Conservation (phyloP, 1,140 invertebrate species). For the Drosophila takahashii region DNA sequence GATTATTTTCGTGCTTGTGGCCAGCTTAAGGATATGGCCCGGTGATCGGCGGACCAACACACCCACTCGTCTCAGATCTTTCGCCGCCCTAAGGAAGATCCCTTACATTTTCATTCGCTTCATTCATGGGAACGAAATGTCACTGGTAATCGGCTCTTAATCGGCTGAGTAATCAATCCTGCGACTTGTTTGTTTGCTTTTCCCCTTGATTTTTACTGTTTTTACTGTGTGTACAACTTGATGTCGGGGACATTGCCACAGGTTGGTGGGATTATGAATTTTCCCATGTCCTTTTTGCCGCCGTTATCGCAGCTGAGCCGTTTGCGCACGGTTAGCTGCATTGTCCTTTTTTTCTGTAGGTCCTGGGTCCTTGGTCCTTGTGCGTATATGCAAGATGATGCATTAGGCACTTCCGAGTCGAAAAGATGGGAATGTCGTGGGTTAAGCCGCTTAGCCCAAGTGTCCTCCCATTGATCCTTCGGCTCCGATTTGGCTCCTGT, state of each 20-base stretch:
- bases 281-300: slow-evolving; percentile 79
- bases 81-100: slow-evolving; percentile 26
- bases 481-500: slow-evolving; percentile 15
- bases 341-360: slow-evolving; percentile 64
- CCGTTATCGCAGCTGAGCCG: slow-evolving; percentile 73
- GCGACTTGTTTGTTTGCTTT: slow-evolving; percentile 39
- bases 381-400: slow-evolving; percentile 74
- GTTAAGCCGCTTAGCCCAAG: slow-evolving; percentile 74
- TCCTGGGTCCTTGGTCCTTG: slow-evolving; percentile 1
- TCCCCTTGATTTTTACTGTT: neutral
- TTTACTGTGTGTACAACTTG: slow-evolving; percentile 20
- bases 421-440: slow-evolving; percentile 24
- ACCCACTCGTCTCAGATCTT: slow-evolving; percentile 45
- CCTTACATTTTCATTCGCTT: slow-evolving; percentile 6
- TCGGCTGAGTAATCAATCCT: slow-evolving; percentile 79
- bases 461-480: slow-evolving; percentile 60
- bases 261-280: slow-evolving; percentile 60
- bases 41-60: slow-evolving; percentile 10
- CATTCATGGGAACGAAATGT: slow-evolving; percentile 72
- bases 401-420: slow-evolving; percentile 80
- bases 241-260: slow-evolving; percentile 67
- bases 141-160: slow-evolving; percentile 71
- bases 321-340: slow-evolving; percentile 80
- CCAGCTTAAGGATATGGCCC: slow-evolving; percentile 47
- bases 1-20: slow-evolving; percentile 57